Conservation (phyloP, 1,140 invertebrate genomes). For the Reticulitermes speratus region DNA sequence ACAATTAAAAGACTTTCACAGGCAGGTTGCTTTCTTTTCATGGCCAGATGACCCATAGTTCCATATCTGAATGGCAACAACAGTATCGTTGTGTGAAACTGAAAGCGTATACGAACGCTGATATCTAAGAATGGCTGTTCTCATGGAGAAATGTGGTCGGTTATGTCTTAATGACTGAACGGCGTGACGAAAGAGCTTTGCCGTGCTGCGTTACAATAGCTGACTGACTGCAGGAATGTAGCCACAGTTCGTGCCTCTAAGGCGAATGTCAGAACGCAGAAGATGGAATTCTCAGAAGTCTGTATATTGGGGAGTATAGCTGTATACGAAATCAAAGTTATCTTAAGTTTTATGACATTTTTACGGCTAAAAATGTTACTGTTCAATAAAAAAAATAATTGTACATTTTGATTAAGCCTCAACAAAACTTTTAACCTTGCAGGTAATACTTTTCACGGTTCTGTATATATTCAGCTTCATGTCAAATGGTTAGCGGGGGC, state of each 20-base stretch:
- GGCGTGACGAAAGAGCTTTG: background rate
- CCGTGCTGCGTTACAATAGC: background rate
- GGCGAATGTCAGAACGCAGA: background rate
- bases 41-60: background rate
- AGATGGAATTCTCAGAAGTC: too few relatives aligned
- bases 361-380: too few relatives aligned
- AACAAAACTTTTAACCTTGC: too few relatives aligned
- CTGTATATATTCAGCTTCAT: too few relatives aligned
- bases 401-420: too few relatives aligned
- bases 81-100: background rate
- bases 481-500: too few relatives aligned
- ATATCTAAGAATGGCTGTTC: background rate
- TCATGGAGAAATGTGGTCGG: background rate
- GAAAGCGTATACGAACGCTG: background rate
- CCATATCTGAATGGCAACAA: background rate
- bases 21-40: background rate
- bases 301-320: too few relatives aligned
- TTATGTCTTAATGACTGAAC: conserved; percentile 6
- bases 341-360: too few relatives aligned
- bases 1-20: background rate
- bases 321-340: too few relatives aligned
- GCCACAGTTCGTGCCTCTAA: background rate
- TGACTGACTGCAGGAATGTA: background rate
- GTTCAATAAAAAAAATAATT: too few relatives aligned
- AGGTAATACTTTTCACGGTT: too few relatives aligned